These are phyloP conservation scores for Psilopogon haemacephalus DNA, from an alignment of 2,113 vertebrate species.

Conservation along the genomic window DNA sequence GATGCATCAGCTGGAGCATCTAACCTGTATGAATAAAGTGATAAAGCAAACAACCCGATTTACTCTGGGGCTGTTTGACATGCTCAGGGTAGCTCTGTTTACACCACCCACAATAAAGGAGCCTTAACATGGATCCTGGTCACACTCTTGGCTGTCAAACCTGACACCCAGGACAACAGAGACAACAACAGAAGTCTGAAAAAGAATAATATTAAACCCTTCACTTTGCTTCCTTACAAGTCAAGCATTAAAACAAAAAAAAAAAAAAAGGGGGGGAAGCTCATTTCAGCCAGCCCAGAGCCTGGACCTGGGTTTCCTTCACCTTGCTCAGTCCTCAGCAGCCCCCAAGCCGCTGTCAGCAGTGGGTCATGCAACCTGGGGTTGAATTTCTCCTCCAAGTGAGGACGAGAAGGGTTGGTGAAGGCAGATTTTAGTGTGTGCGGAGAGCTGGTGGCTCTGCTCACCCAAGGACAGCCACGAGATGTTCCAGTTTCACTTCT, in stretches of 20 bases:
- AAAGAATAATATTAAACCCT: neutral
- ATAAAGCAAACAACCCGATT: conserved; percentile 44
- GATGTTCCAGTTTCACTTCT: neutral
- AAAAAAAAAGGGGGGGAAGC: neutral
- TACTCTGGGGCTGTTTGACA: conserved; percentile 6
- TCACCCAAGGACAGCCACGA: neutral
- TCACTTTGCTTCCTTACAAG: neutral
- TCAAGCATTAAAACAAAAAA: neutral
- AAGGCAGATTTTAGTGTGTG: rapidly evolving
- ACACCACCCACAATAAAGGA: neutral
- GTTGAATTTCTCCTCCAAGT: rapidly evolving
- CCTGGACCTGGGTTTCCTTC: neutral
- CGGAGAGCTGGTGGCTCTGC: neutral
- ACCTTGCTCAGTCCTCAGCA: neutral
- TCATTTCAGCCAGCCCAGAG: neutral
- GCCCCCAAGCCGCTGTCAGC: neutral
- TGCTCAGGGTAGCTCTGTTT: neutral
- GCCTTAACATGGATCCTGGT: neutral
- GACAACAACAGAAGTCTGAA: neutral
- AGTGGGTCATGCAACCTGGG: rapidly evolving
- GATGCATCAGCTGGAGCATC: conserved; percentile 26
- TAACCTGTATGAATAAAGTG: conserved; percentile 40
- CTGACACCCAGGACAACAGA: neutral
- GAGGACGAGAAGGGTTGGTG: neutral
- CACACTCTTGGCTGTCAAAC: rapidly evolving